Base-by-base conservation (phyloP, 2,888 invertebrate species). In the Temnothorax ravouxi region DNA sequence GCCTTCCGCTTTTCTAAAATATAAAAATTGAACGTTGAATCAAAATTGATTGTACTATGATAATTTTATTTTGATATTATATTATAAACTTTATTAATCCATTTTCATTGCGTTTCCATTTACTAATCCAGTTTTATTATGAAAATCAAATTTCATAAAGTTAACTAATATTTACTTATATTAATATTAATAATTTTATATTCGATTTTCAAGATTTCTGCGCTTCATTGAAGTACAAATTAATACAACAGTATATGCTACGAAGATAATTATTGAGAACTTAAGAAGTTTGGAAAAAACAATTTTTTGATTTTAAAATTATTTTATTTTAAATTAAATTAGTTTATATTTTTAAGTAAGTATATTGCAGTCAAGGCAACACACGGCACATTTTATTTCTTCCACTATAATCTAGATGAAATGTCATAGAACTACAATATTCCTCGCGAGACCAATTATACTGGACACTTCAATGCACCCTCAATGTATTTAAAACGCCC, bases 401-500 rank as follows among this genome's bases (percentile, higher is more conserved):
- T 38, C 5, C 8, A 38, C 1, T 29, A 29, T 29, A 29, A 29
- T 29, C 29, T 13, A 8, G 34, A 79, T 71, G 11, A 71, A 80
- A 61, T 21, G 38, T 38, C 25, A 52, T 64, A 50, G 62, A 52
- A 6, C 13, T 44, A 25, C 47, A 13, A 34, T 79, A 79, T 71
- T 59, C 38, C 47, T 59, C 47, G 0, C 34, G 47, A 61, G 59
- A 21, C 47, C 79, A 61, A 71, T 80, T 80, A 71, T n/a, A 25
- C 21, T 47, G 59, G 47, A 80, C 47, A 71, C 59, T 38, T 79
- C 72, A 71, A 71, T 71, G 72, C 72, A 61, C 67, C 67, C 67
- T 56, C 77, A 44, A 77, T 41, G 77, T 54, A 29, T 44, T 44
- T 67, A 77, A 77, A 77, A 77, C n/a, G 67, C n/a, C 67, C 77